A percentile compares a stretch with the other conserved stretches of the same genome.
Conservation (phyloP, 2,113 vertebrate genomes). For the Aramus guarauna region DNA sequence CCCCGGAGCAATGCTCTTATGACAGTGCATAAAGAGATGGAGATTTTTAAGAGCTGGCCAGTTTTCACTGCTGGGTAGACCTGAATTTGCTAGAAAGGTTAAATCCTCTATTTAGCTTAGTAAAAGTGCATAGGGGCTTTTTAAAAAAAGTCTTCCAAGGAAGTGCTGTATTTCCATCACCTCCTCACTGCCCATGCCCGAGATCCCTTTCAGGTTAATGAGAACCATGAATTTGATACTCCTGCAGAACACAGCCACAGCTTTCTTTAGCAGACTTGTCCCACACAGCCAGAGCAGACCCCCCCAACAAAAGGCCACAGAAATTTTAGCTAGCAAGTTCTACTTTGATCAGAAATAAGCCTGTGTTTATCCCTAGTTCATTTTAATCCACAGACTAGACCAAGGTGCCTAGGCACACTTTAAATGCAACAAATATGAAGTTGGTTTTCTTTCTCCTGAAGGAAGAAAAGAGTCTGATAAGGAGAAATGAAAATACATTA, state of each 20-base stretch:
- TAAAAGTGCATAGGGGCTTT: accelerated
- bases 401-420: neutral
- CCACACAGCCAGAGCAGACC: neutral
- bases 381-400: neutral
- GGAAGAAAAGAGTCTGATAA: neutral
- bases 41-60: neutral
- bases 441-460: neutral
- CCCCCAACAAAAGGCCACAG: neutral
- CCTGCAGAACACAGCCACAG: neutral
- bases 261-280: too few relatives aligned
- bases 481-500: neutral
- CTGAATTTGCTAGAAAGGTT: neutral
- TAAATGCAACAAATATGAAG: neutral
- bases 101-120: neutral
- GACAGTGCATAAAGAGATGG: accelerated
- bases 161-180: neutral
- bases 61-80: neutral
- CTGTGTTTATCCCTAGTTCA: neutral
- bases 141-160: neutral
- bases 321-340: neutral
- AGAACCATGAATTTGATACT: neutral
- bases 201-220: neutral
- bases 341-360: neutral
- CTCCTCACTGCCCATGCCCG: neutral
- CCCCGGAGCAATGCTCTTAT: accelerated